These are phyloP conservation scores for Coptotermes formosanus DNA, from an alignment of 1,140 invertebrate species.

Conservation along the genomic window DNA sequence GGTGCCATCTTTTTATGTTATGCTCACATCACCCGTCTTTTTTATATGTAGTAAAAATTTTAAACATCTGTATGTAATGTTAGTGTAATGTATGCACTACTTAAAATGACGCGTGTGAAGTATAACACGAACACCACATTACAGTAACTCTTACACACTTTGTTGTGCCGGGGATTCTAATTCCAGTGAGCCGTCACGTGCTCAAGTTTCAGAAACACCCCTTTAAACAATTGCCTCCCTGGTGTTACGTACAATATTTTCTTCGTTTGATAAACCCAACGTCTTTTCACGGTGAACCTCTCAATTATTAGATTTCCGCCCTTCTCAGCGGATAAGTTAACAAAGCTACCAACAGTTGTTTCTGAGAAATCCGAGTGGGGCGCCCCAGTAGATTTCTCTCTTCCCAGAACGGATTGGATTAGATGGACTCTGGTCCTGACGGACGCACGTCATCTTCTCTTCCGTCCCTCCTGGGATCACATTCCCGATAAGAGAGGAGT, in stretches of 20 bases:
- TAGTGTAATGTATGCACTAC: too few relatives aligned
- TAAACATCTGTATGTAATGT: too few relatives aligned
- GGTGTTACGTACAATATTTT: not conserved
- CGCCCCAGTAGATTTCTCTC: not conserved
- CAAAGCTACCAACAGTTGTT: not conserved
- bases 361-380: not conserved
- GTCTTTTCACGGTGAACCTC: not conserved
- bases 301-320: not conserved
- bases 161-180: too few relatives aligned
- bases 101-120: too few relatives aligned
- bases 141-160: too few relatives aligned
- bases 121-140: too few relatives aligned
- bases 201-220: too few relatives aligned
- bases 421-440: constrained; percentile 9
- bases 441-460: not conserved
- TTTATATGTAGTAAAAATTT: too few relatives aligned
- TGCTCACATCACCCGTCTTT: too few relatives aligned
- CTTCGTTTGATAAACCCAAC: not conserved
- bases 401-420: not conserved
- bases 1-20: too few relatives aligned
- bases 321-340: not conserved
- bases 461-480: not conserved
- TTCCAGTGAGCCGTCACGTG: too few relatives aligned
- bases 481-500: constrained; percentile 10
- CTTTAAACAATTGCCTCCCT: too few relatives aligned